phyloP scores from a whole-genome alignment of 2,797 vertebrate species.

The Gymnothorax javanicus region DNA sequence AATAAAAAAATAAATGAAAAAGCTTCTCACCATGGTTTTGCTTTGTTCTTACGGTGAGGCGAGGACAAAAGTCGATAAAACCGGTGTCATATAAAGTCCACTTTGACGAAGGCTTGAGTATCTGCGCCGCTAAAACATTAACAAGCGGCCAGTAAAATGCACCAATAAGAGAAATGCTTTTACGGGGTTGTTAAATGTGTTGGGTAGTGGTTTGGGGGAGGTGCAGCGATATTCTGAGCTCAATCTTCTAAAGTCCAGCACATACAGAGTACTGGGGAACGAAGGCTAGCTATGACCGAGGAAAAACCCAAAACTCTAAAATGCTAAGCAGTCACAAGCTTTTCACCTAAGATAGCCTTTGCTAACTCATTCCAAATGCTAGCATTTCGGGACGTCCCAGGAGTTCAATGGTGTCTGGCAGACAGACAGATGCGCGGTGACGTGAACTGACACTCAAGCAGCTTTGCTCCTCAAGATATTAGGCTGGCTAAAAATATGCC shows the following conservation, averaged over 20 bases:
- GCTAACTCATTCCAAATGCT: not conserved
- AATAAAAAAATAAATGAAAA: not conserved
- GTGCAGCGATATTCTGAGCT: not conserved
- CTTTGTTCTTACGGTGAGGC: not conserved
- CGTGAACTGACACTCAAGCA: not conserved
- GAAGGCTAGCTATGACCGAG: not conserved
- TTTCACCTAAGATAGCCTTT: slow-evolving; percentile 5
- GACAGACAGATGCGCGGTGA: not conserved
- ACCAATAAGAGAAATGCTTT: not conserved
- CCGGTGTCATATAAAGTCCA: not conserved
- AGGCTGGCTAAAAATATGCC: not conserved
- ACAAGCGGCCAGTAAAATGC: not conserved
- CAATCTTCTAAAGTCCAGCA: not conserved
- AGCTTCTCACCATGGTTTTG: not conserved
- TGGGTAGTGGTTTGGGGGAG: not conserved
- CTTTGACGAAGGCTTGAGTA: not conserved
- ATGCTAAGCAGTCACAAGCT: not conserved
- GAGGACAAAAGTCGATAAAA: not conserved
- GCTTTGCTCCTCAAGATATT: not conserved
- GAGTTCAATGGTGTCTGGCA: not conserved
- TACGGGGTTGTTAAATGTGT: not conserved
- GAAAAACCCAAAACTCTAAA: not conserved
- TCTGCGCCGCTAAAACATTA: not conserved
- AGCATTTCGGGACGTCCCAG: not conserved
- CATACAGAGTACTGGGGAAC: not conserved